phyloP scores from a whole-genome alignment of 2,113 vertebrate species.

The Epinephelus moara region DNA sequence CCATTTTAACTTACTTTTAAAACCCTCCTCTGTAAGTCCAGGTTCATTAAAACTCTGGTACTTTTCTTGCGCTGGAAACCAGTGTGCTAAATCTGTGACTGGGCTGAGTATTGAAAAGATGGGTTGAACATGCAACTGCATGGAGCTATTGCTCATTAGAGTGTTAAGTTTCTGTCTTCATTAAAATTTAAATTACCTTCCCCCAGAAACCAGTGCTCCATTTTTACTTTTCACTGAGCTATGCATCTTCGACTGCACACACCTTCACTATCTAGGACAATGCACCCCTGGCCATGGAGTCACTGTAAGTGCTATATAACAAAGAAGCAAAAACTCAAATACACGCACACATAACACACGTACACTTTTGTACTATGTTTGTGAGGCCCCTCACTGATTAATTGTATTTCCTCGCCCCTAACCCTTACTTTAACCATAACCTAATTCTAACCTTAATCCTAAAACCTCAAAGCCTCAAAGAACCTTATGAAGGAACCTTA shows the following conservation, averaged over 20 bases:
- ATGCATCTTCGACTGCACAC: constrained; percentile 65
- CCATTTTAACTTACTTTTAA: neutral
- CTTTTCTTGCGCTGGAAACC: constrained; percentile 9
- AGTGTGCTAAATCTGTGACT: constrained; percentile 32
- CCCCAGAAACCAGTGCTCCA: constrained; percentile 73
- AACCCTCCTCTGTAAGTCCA: constrained; percentile 4
- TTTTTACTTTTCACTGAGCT: constrained; percentile 74
- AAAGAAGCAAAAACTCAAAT: constrained; percentile 39
- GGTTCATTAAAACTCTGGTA: constrained; percentile 2
- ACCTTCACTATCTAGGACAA: constrained; percentile 79
- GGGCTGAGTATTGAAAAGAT: constrained; percentile 1
- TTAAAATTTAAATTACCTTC: constrained; percentile 73
- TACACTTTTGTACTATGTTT: constrained; percentile 3
- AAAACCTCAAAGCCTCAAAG: constrained; percentile 22
- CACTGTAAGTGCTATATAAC: constrained; percentile 44
- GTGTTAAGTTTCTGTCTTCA: constrained; percentile 70
- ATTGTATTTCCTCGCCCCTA: neutral
- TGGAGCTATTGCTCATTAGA: constrained; percentile 68
- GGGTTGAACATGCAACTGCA: constrained; percentile 37
- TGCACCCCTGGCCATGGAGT: constrained; percentile 58
- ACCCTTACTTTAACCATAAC: neutral
- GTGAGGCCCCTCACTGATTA: neutral
- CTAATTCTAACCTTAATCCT: constrained; percentile 4
- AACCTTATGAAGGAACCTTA: constrained; percentile 16
- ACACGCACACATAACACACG: constrained; percentile 3